A percentile compares a stretch with the other conserved stretches of the same genome.
Evolutionary conservation across 2,888 invertebrate species (phyloP).

Genomic region (Mystacides longicornis): DNA sequence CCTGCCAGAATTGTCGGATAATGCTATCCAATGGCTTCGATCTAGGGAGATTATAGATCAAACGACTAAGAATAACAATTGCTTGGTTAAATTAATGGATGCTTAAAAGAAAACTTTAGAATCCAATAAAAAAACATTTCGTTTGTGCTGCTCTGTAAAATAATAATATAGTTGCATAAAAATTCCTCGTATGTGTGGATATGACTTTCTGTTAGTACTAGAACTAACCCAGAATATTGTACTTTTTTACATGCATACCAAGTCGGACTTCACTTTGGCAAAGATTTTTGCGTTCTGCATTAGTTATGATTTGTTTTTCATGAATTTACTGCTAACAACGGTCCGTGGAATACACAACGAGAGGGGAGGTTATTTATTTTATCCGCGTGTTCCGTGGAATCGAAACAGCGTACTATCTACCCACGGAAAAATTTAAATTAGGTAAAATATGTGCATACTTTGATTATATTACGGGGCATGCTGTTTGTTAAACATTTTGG

Average conservation of each 20-base stretch:
- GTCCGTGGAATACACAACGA: neutral
- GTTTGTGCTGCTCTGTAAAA: too few relatives aligned
- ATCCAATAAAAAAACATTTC: too few relatives aligned
- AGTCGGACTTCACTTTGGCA: neutral
- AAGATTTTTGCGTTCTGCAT: slow-evolving; percentile 1
- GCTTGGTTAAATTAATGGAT: too few relatives aligned
- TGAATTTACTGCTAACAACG: neutral
- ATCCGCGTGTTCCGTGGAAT: neutral
- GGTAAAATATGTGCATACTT: neutral
- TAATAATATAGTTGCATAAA: too few relatives aligned
- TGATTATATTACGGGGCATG: neutral
- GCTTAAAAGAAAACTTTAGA: too few relatives aligned
- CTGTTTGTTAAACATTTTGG: too few relatives aligned
- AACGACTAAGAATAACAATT: too few relatives aligned
- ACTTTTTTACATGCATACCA: neutral
- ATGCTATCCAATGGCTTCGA: too few relatives aligned
- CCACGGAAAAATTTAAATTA: neutral
- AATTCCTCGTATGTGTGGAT: too few relatives aligned
- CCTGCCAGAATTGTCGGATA: too few relatives aligned
- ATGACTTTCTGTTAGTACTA: neutral
- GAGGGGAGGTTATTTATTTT: neutral
- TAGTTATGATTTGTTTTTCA: slow-evolving; percentile 1
- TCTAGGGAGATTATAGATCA: too few relatives aligned
- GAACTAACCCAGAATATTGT: neutral
- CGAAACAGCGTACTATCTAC: neutral